Base-by-base conservation (phyloP, 2,797 vertebrate genomes). In the Peromyscus aztecus region DNA sequence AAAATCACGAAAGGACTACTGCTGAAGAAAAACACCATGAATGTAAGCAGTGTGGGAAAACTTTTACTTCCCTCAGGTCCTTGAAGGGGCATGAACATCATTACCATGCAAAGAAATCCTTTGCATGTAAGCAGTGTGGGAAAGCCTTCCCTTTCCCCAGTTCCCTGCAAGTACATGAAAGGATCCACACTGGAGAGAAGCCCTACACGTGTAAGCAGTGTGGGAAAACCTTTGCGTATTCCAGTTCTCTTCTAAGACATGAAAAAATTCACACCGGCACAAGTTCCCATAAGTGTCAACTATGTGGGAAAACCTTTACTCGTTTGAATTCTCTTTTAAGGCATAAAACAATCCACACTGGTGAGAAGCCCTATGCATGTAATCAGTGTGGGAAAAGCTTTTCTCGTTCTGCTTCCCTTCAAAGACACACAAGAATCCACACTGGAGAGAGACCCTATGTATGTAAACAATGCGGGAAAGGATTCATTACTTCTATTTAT, bases 1-100 rank as follows among this genome's bases (percentile, higher is more conserved):
- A 61, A 0, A 31, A 8, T 16, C 37, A 4, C 6, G 40, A 71
- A 49, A 37, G 69, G 27, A 87, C 57, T 46, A 88, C 93, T 31
- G 77, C 52, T 61, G 88, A 80, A 7, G 82, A 92, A 49, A 94
- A 75, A 59, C 76, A 52, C 29, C 78, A 90, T 17, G 10, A 46
- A 2, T 91, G 94, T 29, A 76, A 73, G 27, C 86, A 69, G 2
- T 93, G 86, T 82, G 90, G 90, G 17, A 94, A 92, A 92, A 23
- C 23, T 29, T 90, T 23, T n/a, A 27, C 19, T 29, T 88, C 63
- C 40, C 82, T 63, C 9, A 46, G 31, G 37, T 78, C 65, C 40
- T 43, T 88, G 67, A 81, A 29, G 46, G 88, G 77, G 46, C 83
- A 91, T 12, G 80, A 90, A 49, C 85, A 84, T 23, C 73, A 52